phyloP scores from a whole-genome alignment of 1,140 invertebrate species.

The Pogonomyrmex barbatus region DNA sequence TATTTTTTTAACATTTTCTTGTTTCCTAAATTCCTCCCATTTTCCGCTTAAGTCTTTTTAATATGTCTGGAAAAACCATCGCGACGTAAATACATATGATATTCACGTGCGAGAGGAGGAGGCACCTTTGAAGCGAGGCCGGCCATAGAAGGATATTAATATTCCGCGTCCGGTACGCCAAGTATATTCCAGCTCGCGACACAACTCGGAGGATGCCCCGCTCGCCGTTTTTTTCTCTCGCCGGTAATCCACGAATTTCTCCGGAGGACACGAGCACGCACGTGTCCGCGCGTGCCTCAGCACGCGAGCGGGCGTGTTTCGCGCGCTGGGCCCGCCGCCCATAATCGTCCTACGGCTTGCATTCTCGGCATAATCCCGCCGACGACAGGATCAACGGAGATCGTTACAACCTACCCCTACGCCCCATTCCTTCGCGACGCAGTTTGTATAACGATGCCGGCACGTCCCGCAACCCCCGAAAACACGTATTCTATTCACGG shows the following conservation, averaged over 20 bases:
- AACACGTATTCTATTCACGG: constrained; percentile 64
- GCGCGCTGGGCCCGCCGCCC: constrained; percentile 46
- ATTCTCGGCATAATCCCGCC: constrained; percentile 69
- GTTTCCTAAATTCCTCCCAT: not conserved
- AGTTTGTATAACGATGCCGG: constrained; percentile 39
- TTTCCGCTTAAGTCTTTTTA: not conserved
- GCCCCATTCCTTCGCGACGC: not conserved
- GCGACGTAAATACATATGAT: constrained; percentile 3
- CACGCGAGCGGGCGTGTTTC: constrained; percentile 55
- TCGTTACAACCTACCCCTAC: constrained; percentile 12
- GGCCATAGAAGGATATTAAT: constrained; percentile 74
- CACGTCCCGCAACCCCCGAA: constrained; percentile 26
- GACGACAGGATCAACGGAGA: constrained; percentile 56
- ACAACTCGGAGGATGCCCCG: constrained; percentile 67
- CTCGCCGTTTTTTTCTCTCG: constrained; percentile 78
- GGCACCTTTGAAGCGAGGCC: constrained; percentile 23
- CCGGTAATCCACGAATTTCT: constrained; percentile 66
- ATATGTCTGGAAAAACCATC: no score
- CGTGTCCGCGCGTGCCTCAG: constrained; percentile 25
- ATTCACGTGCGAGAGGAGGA: not conserved
- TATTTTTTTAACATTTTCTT: not conserved
- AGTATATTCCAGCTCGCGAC: constrained; percentile 77
- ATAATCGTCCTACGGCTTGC: constrained; percentile 70
- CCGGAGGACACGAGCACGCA: constrained; percentile 6
- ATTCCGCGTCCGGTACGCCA: constrained; percentile 75